Evolutionary conservation across 2,113 vertebrate species (phyloP), one percentile per base, ranked within the genome.

Genomic region (Heloderma charlesbogerti): DNA sequence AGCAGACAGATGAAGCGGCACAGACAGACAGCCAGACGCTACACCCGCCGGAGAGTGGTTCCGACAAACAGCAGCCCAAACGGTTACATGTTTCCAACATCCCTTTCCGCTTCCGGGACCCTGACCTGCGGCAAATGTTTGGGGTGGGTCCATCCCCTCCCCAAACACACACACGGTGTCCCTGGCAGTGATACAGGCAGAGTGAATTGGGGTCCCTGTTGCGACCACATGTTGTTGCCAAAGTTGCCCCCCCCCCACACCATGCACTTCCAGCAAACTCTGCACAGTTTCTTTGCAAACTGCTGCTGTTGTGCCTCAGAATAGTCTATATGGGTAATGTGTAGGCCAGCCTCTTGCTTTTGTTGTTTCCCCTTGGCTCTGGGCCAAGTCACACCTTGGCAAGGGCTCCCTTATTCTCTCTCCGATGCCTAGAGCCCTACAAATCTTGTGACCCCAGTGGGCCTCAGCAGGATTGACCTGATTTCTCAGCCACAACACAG

Each of bases 61-160:
- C 98, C 89, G 99, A 99, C 97, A 99, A 99, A 96, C 99, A 98
- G 97, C 99, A 99, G 96, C 99, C 99, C 96, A 99, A 99, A 96
- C 94, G 99, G 97, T 97, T 99, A 95, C 99, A 99, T 27, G 98
- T 99, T 96, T 99, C 99, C 97, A 99, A 99, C 98, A 99, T 99
- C 97, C 99, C 99, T 97, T 99, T 99, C 97, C 98, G 99, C 94
- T 99, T 99, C 98, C 98, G 99, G 94, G 99, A 99, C 97, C 99
- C 99, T 0, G 99, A 99, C 97, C 97, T 99, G 91, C 98, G 99
- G 97, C 99, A 99, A 97, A 99, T 99, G 98, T 99, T 99, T 43
- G 98, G 98, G 98, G 98, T 99, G 96, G 98, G 98, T 97, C 67
- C 1, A 0, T 67, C 43, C 18, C 31, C 15, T 29, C 8, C 54